These are phyloP conservation scores for Molossus alvarezi DNA, from an alignment of 2,797 vertebrate species.

Conservation along the genomic window DNA sequence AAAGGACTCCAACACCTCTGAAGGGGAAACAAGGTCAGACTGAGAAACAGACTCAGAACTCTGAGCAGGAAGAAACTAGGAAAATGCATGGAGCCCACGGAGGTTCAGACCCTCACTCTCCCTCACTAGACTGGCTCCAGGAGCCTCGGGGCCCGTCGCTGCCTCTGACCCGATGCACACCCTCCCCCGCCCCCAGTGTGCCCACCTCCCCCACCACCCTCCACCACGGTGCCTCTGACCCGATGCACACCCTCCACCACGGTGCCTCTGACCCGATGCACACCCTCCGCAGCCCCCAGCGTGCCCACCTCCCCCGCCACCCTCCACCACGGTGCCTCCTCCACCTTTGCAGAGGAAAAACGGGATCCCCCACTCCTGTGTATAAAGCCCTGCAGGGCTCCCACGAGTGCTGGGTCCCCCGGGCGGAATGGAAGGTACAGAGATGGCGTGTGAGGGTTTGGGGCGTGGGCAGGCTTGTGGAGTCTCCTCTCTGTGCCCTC, in stretches of 20 bases:
- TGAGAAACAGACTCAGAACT: not conserved
- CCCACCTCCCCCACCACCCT: rapidly evolving
- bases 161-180: not conserved
- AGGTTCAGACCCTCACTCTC: not conserved
- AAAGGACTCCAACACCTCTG: not conserved
- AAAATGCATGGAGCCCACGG: not conserved
- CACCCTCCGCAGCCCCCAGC: too few relatives aligned
- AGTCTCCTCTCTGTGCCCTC: not conserved
- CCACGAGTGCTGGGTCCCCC: not conserved
- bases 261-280: too few relatives aligned
- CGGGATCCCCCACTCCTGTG: too few relatives aligned
- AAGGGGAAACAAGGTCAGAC: not conserved
- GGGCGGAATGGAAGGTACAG: rapidly evolving
- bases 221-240: too few relatives aligned
- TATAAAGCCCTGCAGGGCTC: too few relatives aligned
- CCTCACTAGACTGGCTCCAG: not conserved
- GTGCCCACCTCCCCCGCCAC: too few relatives aligned
- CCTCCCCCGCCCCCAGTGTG: rapidly evolving
- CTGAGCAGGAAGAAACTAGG: not conserved
- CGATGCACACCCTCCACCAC: too few relatives aligned
- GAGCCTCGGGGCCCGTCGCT: rapidly evolving
- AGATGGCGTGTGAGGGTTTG: rapidly evolving
- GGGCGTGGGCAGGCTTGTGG: not conserved
- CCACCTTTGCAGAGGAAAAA: not conserved
- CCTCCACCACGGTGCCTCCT: too few relatives aligned